phyloP scores from a whole-genome alignment of 2,888 invertebrate genomes.

The Alitta virens region DNA sequence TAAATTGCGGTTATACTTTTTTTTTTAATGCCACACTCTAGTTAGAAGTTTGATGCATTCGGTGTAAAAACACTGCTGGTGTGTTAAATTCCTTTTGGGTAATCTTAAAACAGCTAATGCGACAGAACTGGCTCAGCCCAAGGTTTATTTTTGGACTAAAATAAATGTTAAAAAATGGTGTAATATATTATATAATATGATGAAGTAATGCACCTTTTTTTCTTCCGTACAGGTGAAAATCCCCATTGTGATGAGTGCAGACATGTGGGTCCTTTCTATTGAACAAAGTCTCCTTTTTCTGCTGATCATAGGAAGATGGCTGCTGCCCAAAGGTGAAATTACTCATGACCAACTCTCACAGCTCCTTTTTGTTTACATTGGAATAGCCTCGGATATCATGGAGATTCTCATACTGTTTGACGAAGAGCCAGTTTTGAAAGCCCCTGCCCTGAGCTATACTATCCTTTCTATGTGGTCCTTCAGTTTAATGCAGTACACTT shows the following conservation, averaged over 20 bases:
- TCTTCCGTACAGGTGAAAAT: slow-evolving; percentile 31
- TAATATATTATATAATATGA: not conserved
- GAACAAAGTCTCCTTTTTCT: slow-evolving; percentile 45
- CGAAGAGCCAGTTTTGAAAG: slow-evolving; percentile 37
- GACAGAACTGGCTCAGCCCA: no score
- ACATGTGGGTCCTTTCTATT: slow-evolving; percentile 38
- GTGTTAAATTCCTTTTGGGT: no score
- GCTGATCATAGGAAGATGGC: slow-evolving; percentile 46
- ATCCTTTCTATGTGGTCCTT: slow-evolving; percentile 51
- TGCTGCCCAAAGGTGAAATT: slow-evolving; percentile 46
- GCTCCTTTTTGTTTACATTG: slow-evolving; percentile 56
- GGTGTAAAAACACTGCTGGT: no score
- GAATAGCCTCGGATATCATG: slow-evolving; percentile 51
- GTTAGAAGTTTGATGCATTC: no score
- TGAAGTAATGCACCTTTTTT: not conserved
- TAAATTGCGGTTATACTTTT: no score
- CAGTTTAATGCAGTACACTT: slow-evolving; percentile 51
- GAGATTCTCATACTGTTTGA: slow-evolving; percentile 45
- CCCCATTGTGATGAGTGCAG: slow-evolving; percentile 30
- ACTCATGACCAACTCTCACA: slow-evolving; percentile 55
- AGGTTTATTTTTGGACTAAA: no score
- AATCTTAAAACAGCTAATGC: no score
- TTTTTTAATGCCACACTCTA: no score
- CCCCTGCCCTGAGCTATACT: slow-evolving; percentile 56
- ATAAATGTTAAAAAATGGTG: no score